Conservation (phyloP, 2,888 invertebrate species). For the Eupithecia exiguata region DNA sequence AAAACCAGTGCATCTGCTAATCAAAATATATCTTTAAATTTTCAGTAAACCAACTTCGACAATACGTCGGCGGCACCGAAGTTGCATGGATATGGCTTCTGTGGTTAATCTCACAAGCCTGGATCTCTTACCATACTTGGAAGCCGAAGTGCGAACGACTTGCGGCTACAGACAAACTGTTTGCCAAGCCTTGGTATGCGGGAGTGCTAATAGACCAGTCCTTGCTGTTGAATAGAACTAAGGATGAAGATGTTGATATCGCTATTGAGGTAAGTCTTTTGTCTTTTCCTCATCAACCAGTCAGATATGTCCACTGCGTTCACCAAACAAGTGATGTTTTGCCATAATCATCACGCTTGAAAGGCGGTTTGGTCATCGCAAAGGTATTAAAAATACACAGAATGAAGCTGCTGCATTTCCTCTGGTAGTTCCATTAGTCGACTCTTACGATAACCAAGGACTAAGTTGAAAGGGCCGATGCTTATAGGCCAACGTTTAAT, state of each 20-base stretch:
- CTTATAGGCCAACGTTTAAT: not conserved
- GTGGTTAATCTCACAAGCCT: conserved; percentile 92
- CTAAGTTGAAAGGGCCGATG: not conserved
- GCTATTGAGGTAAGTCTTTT: conserved; percentile 67
- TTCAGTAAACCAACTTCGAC: conserved; percentile 76
- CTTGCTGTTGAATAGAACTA: conserved; percentile 90
- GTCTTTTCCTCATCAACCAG: no score
- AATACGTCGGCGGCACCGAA: conserved; percentile 84
- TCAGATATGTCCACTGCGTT: not conserved
- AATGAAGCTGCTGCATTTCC: not conserved
- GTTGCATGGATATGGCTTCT: conserved; percentile 91
- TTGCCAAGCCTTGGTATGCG: conserved; percentile 92
- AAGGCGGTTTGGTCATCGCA: not conserved
- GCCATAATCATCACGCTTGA: no score
- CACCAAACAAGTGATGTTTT: not conserved
- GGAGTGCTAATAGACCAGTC: conserved; percentile 93
- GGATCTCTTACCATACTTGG: conserved; percentile 95
- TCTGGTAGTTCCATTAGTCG: not conserved
- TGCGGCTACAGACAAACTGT: conserved; percentile 92
- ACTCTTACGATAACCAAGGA: not conserved
- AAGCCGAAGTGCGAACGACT: conserved; percentile 91
- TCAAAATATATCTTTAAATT: not conserved
- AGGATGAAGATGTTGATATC: conserved; percentile 85
- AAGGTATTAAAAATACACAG: not conserved
- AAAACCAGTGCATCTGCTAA: not conserved